Base-by-base conservation (phyloP, 2,888 invertebrate genomes). In the Protonemura montana region DNA sequence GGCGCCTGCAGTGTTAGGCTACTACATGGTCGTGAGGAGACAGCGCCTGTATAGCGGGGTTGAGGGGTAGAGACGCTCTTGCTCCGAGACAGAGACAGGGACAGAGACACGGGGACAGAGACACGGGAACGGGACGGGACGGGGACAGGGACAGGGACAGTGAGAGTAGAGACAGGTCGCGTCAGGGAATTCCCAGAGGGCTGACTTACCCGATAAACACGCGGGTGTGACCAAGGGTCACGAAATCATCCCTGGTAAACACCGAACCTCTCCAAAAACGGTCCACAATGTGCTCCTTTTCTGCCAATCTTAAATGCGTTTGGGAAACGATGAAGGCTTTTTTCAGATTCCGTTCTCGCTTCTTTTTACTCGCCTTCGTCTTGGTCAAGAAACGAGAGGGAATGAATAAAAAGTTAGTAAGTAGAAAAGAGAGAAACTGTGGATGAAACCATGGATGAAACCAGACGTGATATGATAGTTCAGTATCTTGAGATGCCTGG, bases 271-370 rank as follows among this genome's bases (percentile, higher is more conserved):
- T 81, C 16, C 30, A 30, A 85, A 84, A 85, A 77, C 85, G 85
- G 29, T 77, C 30, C 6, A 28, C 76, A 85, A 78, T 77, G 77
- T 59, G 27, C 76, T 85, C 59, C 29, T 76, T 76, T 85, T 85
- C 76, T 28, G 59, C 76, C 85, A 76, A 85, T 85, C 77, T 76
- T 76, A 59, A 76, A 81, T 27, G 81, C 81, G 81, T 81, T 81
- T 81, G 30, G 28, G n/a, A 80, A 80, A 29, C 81, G 30, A 29
- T 81, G 81, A 81, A 29, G 28, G 30, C 28, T 16, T 10, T 81
- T 30, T 30, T 81, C 81, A 30, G 81, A 30, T 28, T 81, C 28
- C 81, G 28, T 29, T 81, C 81, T n/a, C 81, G 6, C 30, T 81
- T 30, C 29, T 29, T 29, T 81, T 30, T 78, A 78, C 59, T 21